Percentiles rank a stretch among this genome's conserved stretches.
These are phyloP conservation scores for Picathartes gymnocephalus DNA, from an alignment of 2,113 vertebrate genomes.

Conservation along the genomic window DNA sequence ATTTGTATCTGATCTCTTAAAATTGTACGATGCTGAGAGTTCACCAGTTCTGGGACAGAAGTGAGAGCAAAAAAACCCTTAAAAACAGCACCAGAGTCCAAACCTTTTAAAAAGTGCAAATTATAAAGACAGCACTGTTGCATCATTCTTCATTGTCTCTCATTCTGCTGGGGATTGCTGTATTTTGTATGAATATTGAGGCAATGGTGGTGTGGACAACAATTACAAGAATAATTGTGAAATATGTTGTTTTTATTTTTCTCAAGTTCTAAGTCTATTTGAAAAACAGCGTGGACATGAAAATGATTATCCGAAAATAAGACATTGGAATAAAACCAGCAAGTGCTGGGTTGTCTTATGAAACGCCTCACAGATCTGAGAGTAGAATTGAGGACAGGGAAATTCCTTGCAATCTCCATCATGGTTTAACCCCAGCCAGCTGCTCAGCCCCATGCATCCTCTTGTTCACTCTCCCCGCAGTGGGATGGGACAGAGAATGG, in stretches of 20 bases:
- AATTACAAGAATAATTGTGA: background rate
- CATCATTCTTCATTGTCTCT: background rate
- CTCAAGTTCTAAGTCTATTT: background rate
- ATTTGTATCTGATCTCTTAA: background rate
- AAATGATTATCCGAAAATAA: background rate
- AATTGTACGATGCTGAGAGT: background rate
- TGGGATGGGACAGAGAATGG: background rate
- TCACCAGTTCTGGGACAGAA: background rate
- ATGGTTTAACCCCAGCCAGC: background rate
- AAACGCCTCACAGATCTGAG: background rate
- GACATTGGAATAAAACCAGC: background rate
- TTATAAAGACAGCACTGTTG: background rate
- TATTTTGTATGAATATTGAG: background rate
- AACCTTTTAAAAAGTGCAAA: background rate
- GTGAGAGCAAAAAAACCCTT: background rate
- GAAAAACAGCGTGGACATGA: background rate
- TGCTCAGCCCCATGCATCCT: background rate
- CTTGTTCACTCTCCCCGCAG: background rate
- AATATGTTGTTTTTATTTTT: background rate
- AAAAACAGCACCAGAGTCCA: background rate
- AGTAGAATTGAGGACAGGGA: background rate
- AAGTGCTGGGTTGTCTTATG: background rate
- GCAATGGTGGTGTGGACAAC: background rate
- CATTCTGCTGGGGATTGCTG: background rate
- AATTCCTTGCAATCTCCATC: background rate